Evolutionary conservation across 2,113 vertebrate genomes (phyloP), one percentile per base, ranked within the genome.

Genomic region (Lepisosteus osseus): DNA sequence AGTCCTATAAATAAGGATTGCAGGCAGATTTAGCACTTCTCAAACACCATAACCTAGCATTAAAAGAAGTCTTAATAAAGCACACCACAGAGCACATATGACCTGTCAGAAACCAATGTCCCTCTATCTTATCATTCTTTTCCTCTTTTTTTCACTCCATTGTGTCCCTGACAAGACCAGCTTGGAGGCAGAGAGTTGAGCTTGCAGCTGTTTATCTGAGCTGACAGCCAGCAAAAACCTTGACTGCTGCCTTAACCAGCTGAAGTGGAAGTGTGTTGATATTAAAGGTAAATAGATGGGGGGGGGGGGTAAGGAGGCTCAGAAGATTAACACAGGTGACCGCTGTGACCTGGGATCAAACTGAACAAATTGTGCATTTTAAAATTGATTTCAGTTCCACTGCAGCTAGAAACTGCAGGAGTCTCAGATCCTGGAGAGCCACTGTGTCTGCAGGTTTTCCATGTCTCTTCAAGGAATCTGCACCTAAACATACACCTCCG

Each of bases 1-100:
- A 15, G 59, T 54, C 61, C 57, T 42, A 59, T 67, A 72, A 66
- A 67, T 67, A 66, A 14, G 69, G 69, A 71, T 71, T 29, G 69
- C 47, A 61, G 69, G 69, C 69, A 71, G 69, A 71, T 71, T 72
- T 67, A 66, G 71, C 64, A 17, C 42, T 64, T 54, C 15, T 51
- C 17, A 7, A 40, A 42, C 6, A 41, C 64, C 55, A 61, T 67
- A 67, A 67, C 66, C 54, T 54, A 54, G 69, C 69, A 71, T 71
- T 71, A 71, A 71, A 71, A 63, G 69, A 71, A 71, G 69, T 71
- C 64, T 72, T 72, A 72, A 72, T 72, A 67, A 72, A 72, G 66
- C 64, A 63, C 57, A 62, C 45, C 40, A 41, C 42, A 13, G 9
- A 44, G 43, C 17, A 54, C 43, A 3, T 42, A 72, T 51, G 66